These are phyloP conservation scores for Hoplodrina blanda DNA, from an alignment of 2,888 invertebrate genomes.

Conservation along the genomic window DNA sequence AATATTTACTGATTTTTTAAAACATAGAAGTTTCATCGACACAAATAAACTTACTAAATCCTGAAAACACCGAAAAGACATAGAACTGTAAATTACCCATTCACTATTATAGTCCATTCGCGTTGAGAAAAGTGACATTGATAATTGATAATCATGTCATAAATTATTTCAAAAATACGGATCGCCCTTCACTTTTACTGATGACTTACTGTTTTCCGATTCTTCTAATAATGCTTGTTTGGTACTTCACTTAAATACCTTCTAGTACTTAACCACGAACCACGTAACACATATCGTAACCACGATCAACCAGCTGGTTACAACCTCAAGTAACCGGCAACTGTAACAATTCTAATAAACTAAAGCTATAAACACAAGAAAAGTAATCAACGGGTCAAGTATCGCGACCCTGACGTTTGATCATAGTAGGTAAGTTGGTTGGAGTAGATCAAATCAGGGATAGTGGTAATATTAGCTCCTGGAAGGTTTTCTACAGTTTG, in stretches of 20 bases:
- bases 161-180: too few relatives aligned
- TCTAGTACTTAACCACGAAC: neutral
- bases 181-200: too few relatives aligned
- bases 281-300: neutral
- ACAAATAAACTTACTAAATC: neutral
- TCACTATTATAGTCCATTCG: neutral
- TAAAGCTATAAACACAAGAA: constrained; percentile 22
- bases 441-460: neutral
- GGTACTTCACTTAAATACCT: neutral
- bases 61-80: neutral
- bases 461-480: neutral
- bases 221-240: neutral
- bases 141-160: too few relatives aligned
- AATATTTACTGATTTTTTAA: constrained; percentile 18
- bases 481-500: neutral
- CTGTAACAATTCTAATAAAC: constrained; percentile 11
- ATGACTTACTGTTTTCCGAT: too few relatives aligned
- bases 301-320: neutral
- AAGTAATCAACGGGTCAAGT: constrained; percentile 33
- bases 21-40: neutral
- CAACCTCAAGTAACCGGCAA: neutral
- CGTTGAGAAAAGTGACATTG: too few relatives aligned
- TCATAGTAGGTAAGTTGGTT: neutral
- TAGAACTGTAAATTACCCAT: neutral
- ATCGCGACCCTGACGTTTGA: neutral